phyloP scores from a whole-genome alignment of 2,888 invertebrate species.

The Eupelmus urozonus region DNA sequence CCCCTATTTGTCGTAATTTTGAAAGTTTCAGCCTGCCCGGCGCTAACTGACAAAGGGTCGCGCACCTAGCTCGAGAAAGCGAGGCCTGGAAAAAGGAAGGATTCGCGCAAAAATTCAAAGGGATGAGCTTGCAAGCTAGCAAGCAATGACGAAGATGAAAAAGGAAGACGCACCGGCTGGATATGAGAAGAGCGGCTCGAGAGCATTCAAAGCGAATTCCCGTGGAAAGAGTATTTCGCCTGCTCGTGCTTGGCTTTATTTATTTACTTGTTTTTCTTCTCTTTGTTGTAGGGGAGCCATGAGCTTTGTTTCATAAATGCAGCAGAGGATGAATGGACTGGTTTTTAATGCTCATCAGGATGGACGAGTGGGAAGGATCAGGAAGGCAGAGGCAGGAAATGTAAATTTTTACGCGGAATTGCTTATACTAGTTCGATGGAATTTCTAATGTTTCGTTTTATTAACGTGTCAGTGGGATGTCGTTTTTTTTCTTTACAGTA shows the following conservation, averaged over 20 bases:
- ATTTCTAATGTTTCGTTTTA: no score
- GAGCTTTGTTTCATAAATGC: neutral
- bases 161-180: neutral
- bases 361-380: no score
- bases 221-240: no score
- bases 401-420: no score
- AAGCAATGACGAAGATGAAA: neutral
- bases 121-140: no score
- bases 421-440: no score
- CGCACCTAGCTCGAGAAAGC: neutral
- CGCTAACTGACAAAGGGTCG: slow-evolving; percentile 33
- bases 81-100: neutral
- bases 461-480: no score
- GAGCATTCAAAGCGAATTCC: neutral
- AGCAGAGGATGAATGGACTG: no score
- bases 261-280: neutral
- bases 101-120: slow-evolving; percentile 39
- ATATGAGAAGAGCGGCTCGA: neutral
- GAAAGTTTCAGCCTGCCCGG: slow-evolving; percentile 42
- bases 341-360: no score
- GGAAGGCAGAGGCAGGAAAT: no score
- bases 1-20: slow-evolving; percentile 59
- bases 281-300: neutral
- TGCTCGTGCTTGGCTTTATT: no score
- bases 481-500: no score